A percentile compares a stretch with the other conserved stretches of the same genome.
Evolutionary conservation across 2,113 vertebrate species (phyloP).

Genomic region (Tragelaphus buxtoni): DNA sequence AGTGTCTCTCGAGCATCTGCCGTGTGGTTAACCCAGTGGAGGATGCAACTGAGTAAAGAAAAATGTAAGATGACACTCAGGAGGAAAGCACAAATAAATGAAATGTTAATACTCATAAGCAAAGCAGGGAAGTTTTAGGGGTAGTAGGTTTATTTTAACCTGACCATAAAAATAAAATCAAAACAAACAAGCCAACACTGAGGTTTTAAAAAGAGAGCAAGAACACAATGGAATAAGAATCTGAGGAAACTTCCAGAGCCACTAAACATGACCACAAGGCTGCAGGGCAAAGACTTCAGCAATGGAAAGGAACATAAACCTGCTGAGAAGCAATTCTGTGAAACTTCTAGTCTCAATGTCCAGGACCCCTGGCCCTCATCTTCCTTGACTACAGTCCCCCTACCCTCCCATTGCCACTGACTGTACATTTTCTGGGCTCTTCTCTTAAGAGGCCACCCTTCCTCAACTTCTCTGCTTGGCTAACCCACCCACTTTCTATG

Average conservation of each 20-base stretch:
- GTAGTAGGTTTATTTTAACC: not conserved
- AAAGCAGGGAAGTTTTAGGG: not conserved
- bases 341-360: not conserved
- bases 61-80: not conserved
- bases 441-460: not conserved
- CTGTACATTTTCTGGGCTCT: not conserved
- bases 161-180: not conserved
- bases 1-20: not conserved
- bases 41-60: not conserved
- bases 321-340: not conserved
- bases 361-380: not conserved
- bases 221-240: not conserved
- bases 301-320: not conserved
- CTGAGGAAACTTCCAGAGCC: not conserved
- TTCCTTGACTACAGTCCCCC: not conserved
- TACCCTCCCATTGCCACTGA: not conserved
- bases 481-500: not conserved
- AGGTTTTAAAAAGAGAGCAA: not conserved
- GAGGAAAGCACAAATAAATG: not conserved
- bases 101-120: not conserved
- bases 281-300: not conserved
- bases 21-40: not conserved
- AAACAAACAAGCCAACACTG: not conserved
- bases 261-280: not conserved
- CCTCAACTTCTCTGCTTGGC: not conserved